Conservation (phyloP, 92 coral and sea anemone species). For the Paramuricea clavata region DNA sequence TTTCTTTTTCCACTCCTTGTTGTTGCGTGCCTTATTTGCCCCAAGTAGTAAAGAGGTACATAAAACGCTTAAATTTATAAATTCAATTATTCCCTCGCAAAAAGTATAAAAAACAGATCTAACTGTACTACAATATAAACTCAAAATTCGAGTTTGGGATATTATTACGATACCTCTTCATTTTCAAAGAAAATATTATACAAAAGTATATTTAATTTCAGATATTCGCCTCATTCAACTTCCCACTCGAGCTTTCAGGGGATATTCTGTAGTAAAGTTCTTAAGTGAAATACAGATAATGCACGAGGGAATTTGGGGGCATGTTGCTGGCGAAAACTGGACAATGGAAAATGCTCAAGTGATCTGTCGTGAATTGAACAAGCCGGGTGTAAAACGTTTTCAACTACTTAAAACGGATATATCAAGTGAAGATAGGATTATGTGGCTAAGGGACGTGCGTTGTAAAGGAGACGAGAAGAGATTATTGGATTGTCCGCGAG, state of each 20-base stretch:
- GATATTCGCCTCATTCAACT: conserved; percentile 5
- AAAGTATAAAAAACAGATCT: no score
- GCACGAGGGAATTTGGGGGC: conserved; percentile 27
- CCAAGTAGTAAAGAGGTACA: no score
- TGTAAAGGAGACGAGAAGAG: conserved; percentile 5
- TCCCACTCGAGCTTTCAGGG: neutral
- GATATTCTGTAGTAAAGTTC: neutral
- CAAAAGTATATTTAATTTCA: conserved; percentile 20
- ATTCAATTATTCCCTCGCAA: no score
- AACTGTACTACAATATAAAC: no score
- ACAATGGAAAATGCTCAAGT: conserved; percentile 17
- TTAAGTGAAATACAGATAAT: conserved; percentile 7
- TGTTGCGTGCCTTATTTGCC: no score
- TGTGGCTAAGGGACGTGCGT: neutral
- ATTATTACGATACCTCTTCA: neutral
- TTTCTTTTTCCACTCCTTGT: neutral
- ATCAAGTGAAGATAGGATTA: neutral
- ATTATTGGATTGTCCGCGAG: conserved; percentile 11
- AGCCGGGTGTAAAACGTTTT: conserved; percentile 15
- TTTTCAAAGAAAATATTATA: neutral
- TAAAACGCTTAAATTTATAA: no score
- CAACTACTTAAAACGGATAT: neutral
- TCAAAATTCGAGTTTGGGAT: no score
- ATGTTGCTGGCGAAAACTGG: neutral
- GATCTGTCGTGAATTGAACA: conserved; percentile 16